Conservation (phyloP, 2,113 vertebrate species). For the Physeter macrocephalus region DNA sequence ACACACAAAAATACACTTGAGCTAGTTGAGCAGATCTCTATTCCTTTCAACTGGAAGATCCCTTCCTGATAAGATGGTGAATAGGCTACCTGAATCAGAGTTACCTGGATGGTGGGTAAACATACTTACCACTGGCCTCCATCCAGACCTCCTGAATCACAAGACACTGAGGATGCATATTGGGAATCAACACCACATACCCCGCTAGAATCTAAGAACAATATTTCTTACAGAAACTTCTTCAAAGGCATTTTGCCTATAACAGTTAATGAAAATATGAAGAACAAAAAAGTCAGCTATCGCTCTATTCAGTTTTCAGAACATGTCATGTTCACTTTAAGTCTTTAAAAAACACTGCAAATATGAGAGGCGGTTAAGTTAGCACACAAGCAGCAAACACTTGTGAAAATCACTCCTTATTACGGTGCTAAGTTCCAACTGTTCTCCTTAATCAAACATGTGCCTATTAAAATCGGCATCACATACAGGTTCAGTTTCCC, state of each 20-base stretch:
- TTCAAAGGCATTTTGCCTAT: neutral
- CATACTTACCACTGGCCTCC: neutral
- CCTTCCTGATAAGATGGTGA: neutral
- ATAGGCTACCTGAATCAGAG: neutral
- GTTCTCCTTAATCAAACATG: neutral
- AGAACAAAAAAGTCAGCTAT: slow-evolving; percentile 12
- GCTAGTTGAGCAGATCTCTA: neutral
- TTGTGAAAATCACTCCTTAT: neutral
- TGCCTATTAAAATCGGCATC: neutral
- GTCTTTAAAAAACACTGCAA: neutral
- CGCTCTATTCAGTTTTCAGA: neutral
- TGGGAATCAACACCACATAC: neutral
- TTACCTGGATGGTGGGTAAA: neutral
- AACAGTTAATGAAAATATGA: neutral
- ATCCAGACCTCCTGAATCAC: neutral
- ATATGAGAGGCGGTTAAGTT: neutral
- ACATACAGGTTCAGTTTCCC: neutral
- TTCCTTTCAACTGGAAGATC: neutral
- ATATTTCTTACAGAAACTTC: neutral
- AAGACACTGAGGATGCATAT: neutral
- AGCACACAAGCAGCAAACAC: neutral
- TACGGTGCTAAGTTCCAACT: neutral
- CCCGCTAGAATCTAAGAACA: neutral
- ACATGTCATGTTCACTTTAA: neutral
- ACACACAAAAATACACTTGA: neutral